Conservation (phyloP, 2,888 invertebrate species). For the Willowsia nigromaculata region DNA sequence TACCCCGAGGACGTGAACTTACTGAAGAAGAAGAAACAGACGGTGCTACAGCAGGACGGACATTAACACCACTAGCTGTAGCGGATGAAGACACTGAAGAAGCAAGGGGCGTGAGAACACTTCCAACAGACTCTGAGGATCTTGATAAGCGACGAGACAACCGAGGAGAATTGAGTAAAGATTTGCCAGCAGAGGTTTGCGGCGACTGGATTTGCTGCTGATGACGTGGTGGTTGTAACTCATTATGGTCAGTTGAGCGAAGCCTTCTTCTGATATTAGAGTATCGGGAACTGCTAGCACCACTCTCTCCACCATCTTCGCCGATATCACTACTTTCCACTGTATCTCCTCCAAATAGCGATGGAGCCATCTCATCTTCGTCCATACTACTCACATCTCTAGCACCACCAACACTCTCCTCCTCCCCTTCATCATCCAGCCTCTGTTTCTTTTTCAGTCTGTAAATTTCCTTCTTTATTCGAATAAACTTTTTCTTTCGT, state of each 20-base stretch:
- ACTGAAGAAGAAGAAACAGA: neutral
- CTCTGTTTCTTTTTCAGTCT: constrained; percentile 42
- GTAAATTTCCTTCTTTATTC: constrained; percentile 77
- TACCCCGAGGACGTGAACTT: neutral
- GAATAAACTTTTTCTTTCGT: constrained; percentile 83
- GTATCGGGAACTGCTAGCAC: constrained; percentile 15
- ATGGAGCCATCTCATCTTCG: constrained; percentile 38
- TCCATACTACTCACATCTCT: constrained; percentile 50
- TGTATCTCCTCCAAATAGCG: neutral
- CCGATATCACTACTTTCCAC: constrained; percentile 42
- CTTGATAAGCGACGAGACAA: constrained; percentile 43
- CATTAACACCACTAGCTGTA: neutral
- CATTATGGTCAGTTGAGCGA: constrained; percentile 45
- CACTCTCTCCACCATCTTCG: constrained; percentile 42
- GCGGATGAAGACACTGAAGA: neutral
- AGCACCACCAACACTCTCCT: neutral
- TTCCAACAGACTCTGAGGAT: constrained; percentile 1
- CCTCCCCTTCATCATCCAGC: neutral
- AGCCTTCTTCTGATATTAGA: constrained; percentile 54
- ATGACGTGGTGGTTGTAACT: neutral
- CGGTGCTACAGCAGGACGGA: no score
- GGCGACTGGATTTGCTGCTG: neutral
- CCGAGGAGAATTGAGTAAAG: no score
- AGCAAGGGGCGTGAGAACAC: neutral
- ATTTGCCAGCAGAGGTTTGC: no score